phyloP scores from a whole-genome alignment of 2,888 invertebrate species.

The Ichneumoninae sp. region DNA sequence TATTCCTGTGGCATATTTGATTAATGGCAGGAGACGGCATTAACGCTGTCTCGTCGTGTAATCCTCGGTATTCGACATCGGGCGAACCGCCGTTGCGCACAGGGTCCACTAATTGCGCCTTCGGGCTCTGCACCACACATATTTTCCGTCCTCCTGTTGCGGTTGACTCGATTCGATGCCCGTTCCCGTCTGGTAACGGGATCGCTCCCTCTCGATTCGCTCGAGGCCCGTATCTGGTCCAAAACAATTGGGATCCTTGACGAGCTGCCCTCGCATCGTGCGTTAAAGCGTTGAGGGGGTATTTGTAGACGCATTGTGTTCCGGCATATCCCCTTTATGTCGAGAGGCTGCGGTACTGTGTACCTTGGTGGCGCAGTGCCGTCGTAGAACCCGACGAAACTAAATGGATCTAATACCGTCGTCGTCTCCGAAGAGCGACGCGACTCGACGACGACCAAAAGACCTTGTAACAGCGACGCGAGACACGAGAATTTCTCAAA shows the following conservation, averaged over 20 bases:
- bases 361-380: neutral
- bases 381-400: slow-evolving; percentile 13
- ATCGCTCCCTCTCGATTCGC: neutral
- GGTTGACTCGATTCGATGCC: slow-evolving; percentile 6
- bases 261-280: neutral
- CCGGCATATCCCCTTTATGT: neutral
- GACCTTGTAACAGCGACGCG: neutral
- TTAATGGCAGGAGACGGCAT: slow-evolving; percentile 7
- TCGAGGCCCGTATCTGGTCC: slow-evolving; percentile 17
- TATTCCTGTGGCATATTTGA: slow-evolving; percentile 1
- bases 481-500: slow-evolving; percentile 1
- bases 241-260: neutral
- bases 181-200: neutral
- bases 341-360: neutral
- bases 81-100: neutral
- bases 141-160: slow-evolving; percentile 2
- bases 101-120: slow-evolving; percentile 2
- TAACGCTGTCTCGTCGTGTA: slow-evolving; percentile 9
- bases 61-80: neutral
- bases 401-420: slow-evolving; percentile 32
- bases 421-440: neutral
- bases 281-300: neutral
- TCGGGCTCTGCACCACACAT: slow-evolving; percentile 6
- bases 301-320: neutral
- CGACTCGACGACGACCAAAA: neutral